Evolutionary conservation across 1,140 invertebrate genomes (phyloP).

Genomic region (Andrena cerasifolii): DNA sequence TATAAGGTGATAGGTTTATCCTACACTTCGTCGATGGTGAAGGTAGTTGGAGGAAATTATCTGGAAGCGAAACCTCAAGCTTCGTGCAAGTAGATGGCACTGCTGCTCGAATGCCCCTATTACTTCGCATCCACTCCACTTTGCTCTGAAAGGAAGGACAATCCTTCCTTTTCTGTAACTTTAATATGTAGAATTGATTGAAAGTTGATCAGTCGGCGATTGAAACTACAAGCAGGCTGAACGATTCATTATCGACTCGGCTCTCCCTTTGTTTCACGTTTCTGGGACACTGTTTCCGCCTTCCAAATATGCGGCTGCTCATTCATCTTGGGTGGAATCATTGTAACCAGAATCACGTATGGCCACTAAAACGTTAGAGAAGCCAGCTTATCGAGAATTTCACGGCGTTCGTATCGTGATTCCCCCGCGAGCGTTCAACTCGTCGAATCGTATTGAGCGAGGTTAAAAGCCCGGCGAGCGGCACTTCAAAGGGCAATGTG

Average conservation of each 20-base stretch:
- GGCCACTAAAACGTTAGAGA: constrained; percentile 36
- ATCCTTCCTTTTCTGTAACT: too few species aligned
- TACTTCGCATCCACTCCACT: too few species aligned
- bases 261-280: constrained; percentile 19
- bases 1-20: too few species aligned
- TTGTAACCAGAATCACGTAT: constrained; percentile 44
- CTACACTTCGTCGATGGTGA: too few species aligned
- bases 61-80: too few species aligned
- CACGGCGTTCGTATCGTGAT: constrained; percentile 32
- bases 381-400: constrained; percentile 34
- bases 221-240: neutral
- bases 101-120: too few species aligned
- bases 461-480: constrained; percentile 48
- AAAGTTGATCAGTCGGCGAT: neutral
- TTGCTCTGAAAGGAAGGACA: too few species aligned
- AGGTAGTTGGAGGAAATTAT: too few species aligned
- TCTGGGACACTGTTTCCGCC: constrained; percentile 43
- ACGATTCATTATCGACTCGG: neutral
- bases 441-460: constrained; percentile 56
- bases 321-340: constrained; percentile 28
- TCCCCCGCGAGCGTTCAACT: constrained; percentile 29
- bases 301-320: constrained; percentile 38
- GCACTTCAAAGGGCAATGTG: constrained; percentile 57
- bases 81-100: too few species aligned
- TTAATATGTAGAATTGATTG: too few species aligned